A percentile compares a stretch with the other conserved stretches of the same genome.
These are phyloP conservation scores for Prenolepis imparis DNA, from an alignment of 2,888 invertebrate genomes.

Conservation along the genomic window DNA sequence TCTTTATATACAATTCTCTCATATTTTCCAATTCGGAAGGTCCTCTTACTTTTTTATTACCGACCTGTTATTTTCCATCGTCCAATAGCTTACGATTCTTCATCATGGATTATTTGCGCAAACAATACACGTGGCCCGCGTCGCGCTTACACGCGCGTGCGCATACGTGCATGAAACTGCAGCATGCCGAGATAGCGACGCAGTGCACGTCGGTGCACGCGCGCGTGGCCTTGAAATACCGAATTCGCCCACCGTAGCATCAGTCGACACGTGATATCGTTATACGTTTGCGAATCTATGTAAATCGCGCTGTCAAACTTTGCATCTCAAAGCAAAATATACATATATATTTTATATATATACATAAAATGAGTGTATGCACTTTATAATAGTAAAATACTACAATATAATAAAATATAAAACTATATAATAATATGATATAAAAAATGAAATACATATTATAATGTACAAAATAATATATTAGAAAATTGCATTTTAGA, in stretches of 20 bases:
- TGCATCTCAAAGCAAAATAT: conserved; percentile 1
- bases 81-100: conserved; percentile 4
- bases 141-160: conserved; percentile 23
- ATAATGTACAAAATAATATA: neutral
- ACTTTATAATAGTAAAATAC: no score
- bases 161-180: conserved; percentile 43
- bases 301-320: conserved; percentile 64
- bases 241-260: conserved; percentile 65
- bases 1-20: neutral
- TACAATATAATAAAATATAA: neutral
- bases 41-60: neutral
- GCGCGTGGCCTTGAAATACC: conserved; percentile 74
- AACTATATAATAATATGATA: no score
- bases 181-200: conserved; percentile 56
- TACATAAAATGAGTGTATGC: no score
- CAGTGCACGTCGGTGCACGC: conserved; percentile 63
- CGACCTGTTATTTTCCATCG: conserved; percentile 12
- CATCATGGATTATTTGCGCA: conserved; percentile 20
- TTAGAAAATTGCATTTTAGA: neutral
- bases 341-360: neutral
- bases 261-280: conserved; percentile 53
- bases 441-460: neutral
- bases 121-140: conserved; percentile 40
- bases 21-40: neutral
- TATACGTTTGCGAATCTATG: conserved; percentile 69